Percentiles rank a stretch among this genome's conserved stretches.
phyloP scores from a whole-genome alignment of 1,140 invertebrate species.

The Pachyrhynchus sulphureomaculatus region DNA sequence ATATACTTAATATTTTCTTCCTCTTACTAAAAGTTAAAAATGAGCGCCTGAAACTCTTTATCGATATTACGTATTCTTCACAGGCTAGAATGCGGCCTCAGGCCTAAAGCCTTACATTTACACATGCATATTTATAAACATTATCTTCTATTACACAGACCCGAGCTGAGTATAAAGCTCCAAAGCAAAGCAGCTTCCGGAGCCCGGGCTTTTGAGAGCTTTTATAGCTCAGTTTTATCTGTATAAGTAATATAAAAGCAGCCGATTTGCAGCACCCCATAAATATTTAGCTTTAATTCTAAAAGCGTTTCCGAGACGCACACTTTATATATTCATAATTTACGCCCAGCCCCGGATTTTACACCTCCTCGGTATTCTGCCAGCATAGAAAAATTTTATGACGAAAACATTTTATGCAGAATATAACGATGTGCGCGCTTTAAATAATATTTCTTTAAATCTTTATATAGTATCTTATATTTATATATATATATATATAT shows the following conservation, averaged over 20 bases:
- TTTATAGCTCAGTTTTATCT: slow-evolving; percentile 52
- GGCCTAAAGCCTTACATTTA: slow-evolving; percentile 48
- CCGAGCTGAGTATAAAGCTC: slow-evolving; percentile 47
- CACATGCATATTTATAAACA: slow-evolving; percentile 53
- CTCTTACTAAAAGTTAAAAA: not conserved
- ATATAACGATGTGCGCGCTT: not conserved
- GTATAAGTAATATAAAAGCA: slow-evolving; percentile 54
- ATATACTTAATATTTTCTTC: too few relatives aligned
- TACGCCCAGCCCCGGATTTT: slow-evolving; percentile 16
- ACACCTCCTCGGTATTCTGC: slow-evolving; percentile 27
- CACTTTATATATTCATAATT: slow-evolving; percentile 49
- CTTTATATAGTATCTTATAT: too few relatives aligned
- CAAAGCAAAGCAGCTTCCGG: slow-evolving; percentile 43
- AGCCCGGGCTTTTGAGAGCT: slow-evolving; percentile 48
- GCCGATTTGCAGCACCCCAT: slow-evolving; percentile 51
- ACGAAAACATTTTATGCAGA: slow-evolving; percentile 13
- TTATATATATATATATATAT: not conserved
- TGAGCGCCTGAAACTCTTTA: not conserved
- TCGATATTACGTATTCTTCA: slow-evolving; percentile 41
- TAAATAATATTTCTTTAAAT: too few relatives aligned
- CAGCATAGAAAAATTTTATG: slow-evolving; percentile 19
- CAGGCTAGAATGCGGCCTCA: slow-evolving; percentile 34
- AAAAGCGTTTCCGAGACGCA: slow-evolving; percentile 51
- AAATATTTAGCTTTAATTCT: slow-evolving; percentile 53
- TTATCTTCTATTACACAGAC: slow-evolving; percentile 51